Base-by-base conservation (phyloP, 2,797 vertebrate species). In the Malurus splendens region DNA sequence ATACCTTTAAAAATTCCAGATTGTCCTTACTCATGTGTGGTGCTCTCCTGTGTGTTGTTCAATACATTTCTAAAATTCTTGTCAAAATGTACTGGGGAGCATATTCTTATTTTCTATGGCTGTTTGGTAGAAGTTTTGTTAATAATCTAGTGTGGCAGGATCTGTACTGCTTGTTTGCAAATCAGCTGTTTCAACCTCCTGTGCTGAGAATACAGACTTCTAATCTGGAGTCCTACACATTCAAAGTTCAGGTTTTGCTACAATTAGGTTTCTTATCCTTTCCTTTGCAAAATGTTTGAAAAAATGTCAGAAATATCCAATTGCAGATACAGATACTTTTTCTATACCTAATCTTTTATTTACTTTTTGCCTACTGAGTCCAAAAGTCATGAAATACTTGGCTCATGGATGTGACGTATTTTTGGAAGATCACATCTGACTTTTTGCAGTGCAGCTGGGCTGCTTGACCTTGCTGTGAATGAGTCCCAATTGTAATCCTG, bases 81-180 rank as follows among this genome's bases (percentile, higher is more conserved):
- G 57, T 77, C 39, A 47, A 70, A 90, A 54, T 28, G 12, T 50
- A 78, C 51, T 20, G 59, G 59, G 52, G 38, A 1, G 4, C 28
- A 42, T 1, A 2, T 64, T 55, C 9, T 45, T 25, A 11, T 74
- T 81, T 74, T 80, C 59, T 89, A 23, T 41, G 42, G 15, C 33
- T 48, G 18, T 72, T 89, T 55, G 25, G 18, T 73, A 51, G 78
- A n/a, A 88, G n/a, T 70, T 94, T 67, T n/a, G 66, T 39, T 71
- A 67, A 18, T n/a, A 67, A 13, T 47, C 24, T 57, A 41, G 23
- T 2, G 2, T 45, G 18, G 30, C 50, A 54, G 52, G 32, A 57
- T 74, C 65, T 62, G 28, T 60, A 22, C 45, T 78, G 28, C 59
- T 68, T 42, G 5, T 85, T 90, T 74, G n/a, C 7, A 60, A 60